A percentile compares a stretch with the other conserved stretches of the same genome.
These are phyloP conservation scores for Mantis religiosa DNA, from an alignment of 2,888 invertebrate species.

Conservation along the genomic window DNA sequence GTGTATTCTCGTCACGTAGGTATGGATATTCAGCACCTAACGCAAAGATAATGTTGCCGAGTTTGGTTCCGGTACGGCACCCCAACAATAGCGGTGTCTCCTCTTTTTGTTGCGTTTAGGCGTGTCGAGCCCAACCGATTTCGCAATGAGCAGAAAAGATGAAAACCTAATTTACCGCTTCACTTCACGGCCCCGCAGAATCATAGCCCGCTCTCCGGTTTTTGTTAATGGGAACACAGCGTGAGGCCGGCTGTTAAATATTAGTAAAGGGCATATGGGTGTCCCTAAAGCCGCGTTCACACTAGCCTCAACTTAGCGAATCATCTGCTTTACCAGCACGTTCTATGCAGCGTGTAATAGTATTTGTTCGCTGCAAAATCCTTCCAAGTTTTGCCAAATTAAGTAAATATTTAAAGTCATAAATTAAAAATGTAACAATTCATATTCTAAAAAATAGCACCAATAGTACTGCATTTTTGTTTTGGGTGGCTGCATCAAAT, in stretches of 20 bases:
- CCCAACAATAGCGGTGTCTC: neutral
- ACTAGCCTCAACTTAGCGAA: neutral
- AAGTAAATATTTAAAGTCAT: too few species aligned
- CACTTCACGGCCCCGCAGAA: neutral
- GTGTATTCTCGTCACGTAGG: neutral
- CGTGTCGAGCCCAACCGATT: neutral
- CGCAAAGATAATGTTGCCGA: neutral
- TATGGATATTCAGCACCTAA: neutral
- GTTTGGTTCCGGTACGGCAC: neutral
- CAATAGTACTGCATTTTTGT: too few species aligned
- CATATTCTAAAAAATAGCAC: too few species aligned
- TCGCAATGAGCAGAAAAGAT: neutral
- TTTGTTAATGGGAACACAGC: neutral
- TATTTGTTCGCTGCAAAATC: too few species aligned
- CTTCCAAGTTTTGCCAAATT: too few species aligned
- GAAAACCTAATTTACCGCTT: constrained; percentile 20
- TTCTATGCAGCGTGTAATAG: too few species aligned
- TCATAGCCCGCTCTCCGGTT: neutral
- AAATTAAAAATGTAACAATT: too few species aligned
- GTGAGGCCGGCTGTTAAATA: neutral
- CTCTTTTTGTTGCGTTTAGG: neutral
- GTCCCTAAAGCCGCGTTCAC: neutral
- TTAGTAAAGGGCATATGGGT: neutral
- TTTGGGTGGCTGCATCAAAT: too few species aligned
- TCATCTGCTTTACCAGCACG: too few species aligned